A percentile compares a stretch with the other conserved stretches of the same genome.
Conservation (phyloP, 2,797 vertebrate genomes). For the Lates japonicus region DNA sequence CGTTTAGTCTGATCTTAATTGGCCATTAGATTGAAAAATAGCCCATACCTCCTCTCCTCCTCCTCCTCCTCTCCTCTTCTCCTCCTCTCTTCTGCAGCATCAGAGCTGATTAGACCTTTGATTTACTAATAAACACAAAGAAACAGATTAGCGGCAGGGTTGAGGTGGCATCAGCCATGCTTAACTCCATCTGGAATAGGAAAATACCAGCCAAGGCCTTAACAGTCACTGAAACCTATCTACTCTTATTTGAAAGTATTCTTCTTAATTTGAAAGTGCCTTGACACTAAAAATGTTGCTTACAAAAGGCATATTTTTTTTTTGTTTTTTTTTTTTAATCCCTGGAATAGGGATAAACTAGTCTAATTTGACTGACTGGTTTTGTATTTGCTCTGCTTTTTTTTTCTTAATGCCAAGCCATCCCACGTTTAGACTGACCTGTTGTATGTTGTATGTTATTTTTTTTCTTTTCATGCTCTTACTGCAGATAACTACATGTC, state of each 20-base stretch:
- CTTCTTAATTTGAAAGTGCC: constrained; percentile 12
- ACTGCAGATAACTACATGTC: constrained; percentile 47
- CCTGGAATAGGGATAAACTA: neutral
- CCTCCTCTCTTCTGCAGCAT: constrained; percentile 75
- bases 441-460: neutral
- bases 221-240: neutral
- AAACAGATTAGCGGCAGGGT: constrained; percentile 71
- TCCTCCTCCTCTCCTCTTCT: constrained; percentile 57
- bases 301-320: neutral
- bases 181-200: constrained; percentile 41
- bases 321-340: neutral
- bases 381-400: neutral
- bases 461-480: constrained; percentile 22
- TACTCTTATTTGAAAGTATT: constrained; percentile 12
- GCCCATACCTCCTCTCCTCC: constrained; percentile 67
- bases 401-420: constrained; percentile 29
- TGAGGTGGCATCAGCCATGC: constrained; percentile 48
- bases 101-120: constrained; percentile 87
- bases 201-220: constrained; percentile 35
- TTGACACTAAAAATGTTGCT: constrained; percentile 7
- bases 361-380: neutral
- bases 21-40: constrained; percentile 88
- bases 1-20: constrained; percentile 87
- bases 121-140: constrained; percentile 87
- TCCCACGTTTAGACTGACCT: constrained; percentile 33